Evolutionary conservation across 1,140 invertebrate species (phyloP), one percentile per base, ranked within the genome.

Genomic region (Leptopilina boulardi): DNA sequence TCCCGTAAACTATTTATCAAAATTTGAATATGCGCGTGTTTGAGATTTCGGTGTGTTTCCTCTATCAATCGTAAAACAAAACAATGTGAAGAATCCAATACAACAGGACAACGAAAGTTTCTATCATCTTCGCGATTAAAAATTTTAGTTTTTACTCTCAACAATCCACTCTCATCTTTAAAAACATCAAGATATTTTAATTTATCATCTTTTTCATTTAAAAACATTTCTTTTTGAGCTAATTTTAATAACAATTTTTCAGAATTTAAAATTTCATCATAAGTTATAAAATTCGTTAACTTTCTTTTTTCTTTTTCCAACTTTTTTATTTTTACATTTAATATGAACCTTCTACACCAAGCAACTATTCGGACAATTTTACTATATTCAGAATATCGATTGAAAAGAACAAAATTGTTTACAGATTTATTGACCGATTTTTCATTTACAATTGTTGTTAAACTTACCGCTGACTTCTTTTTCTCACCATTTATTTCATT

Each of bases 81-180:
- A n/a, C n/a, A n/a, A 81, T 47, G 42, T n/a, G n/a, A 9, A 3
- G 42, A 47, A 15, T n/a, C 42, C 10, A n/a, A 47, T n/a, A 47
- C 42, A 47, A 47, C n/a, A 4, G 11, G 5, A 15, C 5, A 47
- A 47, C 11, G 42, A 47, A 47, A 47, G 15, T 2, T 11, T 1
- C 13, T n/a, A n/a, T 15, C 11, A 47, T 15, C 42, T 2, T 47
- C 42, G 1, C 42, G 42, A 47, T 47, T 47, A 15, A 15, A 47
- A 1, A 47, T 11, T n/a, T n/a, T 47, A 15, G 42, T 47, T 47
- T 47, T 47, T 1, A 47, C 15, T 47, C 10, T 47, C 10, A 47
- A 47, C 15, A 47, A n/a, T 0, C 42, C 42, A 0, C 10, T 15
- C 4, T 47, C 42, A 11, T 47, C 42, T 47, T 47, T 47, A 47